These are phyloP conservation scores for Meta bourneti DNA, from an alignment of 2,888 invertebrate species.

Conservation along the genomic window DNA sequence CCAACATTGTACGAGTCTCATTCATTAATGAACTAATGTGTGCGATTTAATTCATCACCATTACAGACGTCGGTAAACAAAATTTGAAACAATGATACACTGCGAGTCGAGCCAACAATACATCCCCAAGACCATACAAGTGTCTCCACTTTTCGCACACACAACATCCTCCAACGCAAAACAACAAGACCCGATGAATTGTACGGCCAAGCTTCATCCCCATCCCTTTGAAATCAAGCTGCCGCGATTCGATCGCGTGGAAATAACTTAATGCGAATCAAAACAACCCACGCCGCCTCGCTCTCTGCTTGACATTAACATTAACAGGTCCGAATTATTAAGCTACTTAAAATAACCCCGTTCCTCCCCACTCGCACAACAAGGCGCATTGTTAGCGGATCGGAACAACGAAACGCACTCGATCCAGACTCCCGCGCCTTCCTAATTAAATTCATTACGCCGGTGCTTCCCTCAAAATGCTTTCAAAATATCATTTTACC, in stretches of 20 bases:
- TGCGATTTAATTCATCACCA: no score
- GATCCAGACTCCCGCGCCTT: neutral
- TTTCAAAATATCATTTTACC: constrained; percentile 68
- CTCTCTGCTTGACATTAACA: constrained; percentile 43
- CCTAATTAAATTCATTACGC: constrained; percentile 68
- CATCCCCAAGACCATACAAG: no score
- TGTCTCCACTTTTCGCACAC: no score
- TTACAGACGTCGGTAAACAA: no score
- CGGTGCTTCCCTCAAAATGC: constrained; percentile 36
- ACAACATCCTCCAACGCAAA: no score
- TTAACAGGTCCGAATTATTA: constrained; percentile 54
- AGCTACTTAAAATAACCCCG: constrained; percentile 28
- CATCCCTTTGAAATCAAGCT: no score
- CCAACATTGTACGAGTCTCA: no score
- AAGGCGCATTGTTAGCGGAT: neutral
- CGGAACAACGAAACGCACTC: constrained; percentile 12
- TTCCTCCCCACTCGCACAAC: neutral
- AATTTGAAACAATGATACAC: no score
- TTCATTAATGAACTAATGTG: no score
- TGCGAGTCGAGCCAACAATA: no score
- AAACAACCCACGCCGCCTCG: constrained; percentile 17
- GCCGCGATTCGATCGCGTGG: neutral
- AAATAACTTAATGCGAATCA: constrained; percentile 21
- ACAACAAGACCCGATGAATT: no score
- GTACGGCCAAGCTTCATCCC: no score